phyloP scores from a whole-genome alignment of 2,888 invertebrate genomes.

The Antheraea assamensis region DNA sequence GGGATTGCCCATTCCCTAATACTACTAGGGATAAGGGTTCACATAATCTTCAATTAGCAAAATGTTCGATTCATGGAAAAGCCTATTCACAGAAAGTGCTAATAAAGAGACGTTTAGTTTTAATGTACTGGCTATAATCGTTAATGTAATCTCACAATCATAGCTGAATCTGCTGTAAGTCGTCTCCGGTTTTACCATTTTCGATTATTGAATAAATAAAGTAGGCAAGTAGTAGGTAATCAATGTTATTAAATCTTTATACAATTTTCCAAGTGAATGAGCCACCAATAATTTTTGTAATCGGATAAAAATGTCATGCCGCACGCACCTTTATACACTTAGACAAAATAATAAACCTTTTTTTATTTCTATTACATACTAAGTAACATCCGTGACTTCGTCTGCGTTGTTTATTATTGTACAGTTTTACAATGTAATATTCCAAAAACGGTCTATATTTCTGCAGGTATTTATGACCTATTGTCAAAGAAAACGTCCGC shows the following conservation, averaged over 20 bases:
- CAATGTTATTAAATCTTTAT: not conserved
- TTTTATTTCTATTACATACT: not conserved
- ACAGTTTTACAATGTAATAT: no score
- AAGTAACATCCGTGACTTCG: no score
- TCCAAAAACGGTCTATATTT: no score
- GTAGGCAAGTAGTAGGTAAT: not conserved
- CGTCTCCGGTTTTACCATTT: conserved; percentile 4
- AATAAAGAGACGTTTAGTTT: not conserved
- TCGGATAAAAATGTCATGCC: not conserved
- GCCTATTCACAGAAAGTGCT: conserved; percentile 10
- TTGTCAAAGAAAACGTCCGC: no score
- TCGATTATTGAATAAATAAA: not conserved
- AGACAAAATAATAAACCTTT: not conserved
- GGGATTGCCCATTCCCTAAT: not conserved
- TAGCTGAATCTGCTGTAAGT: not conserved
- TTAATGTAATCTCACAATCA: conserved; percentile 2
- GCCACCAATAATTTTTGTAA: not conserved
- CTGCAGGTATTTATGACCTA: no score
- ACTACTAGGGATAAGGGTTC: conserved; percentile 4
- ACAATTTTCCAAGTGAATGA: not conserved
- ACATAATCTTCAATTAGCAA: conserved; percentile 8
- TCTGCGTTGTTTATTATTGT: no score
- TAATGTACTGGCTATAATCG: not conserved
- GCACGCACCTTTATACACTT: not conserved
- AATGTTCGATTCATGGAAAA: conserved; percentile 9